Conservation (phyloP, 2,888 invertebrate species). For the Hyposoter dolosus region DNA sequence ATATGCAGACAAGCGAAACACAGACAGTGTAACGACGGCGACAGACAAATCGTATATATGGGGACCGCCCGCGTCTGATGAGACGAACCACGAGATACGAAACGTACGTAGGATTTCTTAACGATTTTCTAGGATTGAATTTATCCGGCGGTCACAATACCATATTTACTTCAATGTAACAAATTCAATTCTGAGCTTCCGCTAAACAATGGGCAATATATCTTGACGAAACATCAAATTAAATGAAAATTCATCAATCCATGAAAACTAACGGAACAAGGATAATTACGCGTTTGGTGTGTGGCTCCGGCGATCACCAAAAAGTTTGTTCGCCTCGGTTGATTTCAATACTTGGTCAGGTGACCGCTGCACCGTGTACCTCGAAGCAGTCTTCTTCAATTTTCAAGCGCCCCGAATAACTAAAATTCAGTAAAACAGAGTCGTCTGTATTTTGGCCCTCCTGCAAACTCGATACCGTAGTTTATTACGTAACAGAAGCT, state of each 20-base stretch:
- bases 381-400: too few relatives aligned
- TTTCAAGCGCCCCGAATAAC: too few relatives aligned
- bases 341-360: not conserved
- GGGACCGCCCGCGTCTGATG: slow-evolving; percentile 69
- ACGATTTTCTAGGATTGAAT: slow-evolving; percentile 78
- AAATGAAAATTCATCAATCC: not conserved
- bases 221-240: not conserved
- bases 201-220: not conserved
- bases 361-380: not conserved
- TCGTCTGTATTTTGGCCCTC: too few relatives aligned
- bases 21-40: slow-evolving; percentile 48
- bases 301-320: not conserved
- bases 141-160: slow-evolving; percentile 69
- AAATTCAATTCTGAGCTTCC: not conserved
- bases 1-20: slow-evolving; percentile 13
- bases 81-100: slow-evolving; percentile 65
- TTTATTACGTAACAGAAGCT: too few relatives aligned
- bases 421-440: too few relatives aligned
- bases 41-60: slow-evolving; percentile 45
- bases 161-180: slow-evolving; percentile 8
- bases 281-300: not conserved
- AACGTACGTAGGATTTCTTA: slow-evolving; percentile 63
- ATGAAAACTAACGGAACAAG: not conserved
- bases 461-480: too few relatives aligned
- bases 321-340: not conserved